Base-by-base conservation (phyloP, 2,797 vertebrate species). In the Scomberomorus guttatus region DNA sequence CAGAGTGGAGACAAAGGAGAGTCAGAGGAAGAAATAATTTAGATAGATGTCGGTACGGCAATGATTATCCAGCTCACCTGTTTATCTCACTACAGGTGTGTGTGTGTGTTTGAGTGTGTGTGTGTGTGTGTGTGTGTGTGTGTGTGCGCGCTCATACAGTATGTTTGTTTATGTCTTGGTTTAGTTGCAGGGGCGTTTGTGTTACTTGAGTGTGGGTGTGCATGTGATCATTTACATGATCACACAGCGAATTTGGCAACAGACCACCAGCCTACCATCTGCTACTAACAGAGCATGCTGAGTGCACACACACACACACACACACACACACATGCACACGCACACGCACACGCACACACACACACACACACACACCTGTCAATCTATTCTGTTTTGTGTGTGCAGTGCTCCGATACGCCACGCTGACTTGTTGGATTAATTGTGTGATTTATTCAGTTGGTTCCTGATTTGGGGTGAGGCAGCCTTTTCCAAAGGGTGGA, bases 161-260 rank as follows among this genome's bases (percentile, higher is more conserved):
- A 17, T 85, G 57, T 84, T 58, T 85, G 78, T 87, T 80, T 89
- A 80, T 12, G 56, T 88, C 72, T 72, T 11, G 3, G 61, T 66
- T 52, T 71, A 61, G 73, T 77, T 67, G 54, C 67, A 51, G 77
- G 63, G 70, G 75, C 9, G 52, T 84, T 80, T 85, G 84, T 87
- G 84, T 89, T 82, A 39, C 77, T 89, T 78, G 58, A 83, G 73
- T 84, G 85, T 83, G 79, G 27, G 46, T 76, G 71, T 68, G 82
- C 78, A 75, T 84, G 86, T 84, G 88, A 90, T 90, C 86, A 87
- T 93, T 91, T 91, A 91, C 86, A 90, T 90, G 90, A 90, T 90
- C 92, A 92, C 82, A 88, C 52, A 75, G 86, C 27, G 81, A 91
- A 88, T 87, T 89, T 93, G 92, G 91, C 91, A 85, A 74, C 85